Percentiles rank a stretch among this genome's conserved stretches.
phyloP scores from a whole-genome alignment of 2,888 invertebrate genomes.

The Pyralis farinalis region DNA sequence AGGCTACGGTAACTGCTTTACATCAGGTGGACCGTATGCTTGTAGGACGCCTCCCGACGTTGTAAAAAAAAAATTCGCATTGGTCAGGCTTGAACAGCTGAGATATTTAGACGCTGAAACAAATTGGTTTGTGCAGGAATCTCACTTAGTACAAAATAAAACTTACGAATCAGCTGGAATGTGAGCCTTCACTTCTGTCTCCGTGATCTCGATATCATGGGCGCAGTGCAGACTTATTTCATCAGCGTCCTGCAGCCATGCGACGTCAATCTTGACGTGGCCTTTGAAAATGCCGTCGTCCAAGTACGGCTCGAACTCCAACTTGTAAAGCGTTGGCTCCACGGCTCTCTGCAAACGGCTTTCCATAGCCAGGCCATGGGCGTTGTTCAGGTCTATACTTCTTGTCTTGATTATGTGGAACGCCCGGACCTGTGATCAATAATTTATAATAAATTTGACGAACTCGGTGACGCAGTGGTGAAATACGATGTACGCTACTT shows the following conservation, averaged over 20 bases:
- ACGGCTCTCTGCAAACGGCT: slow-evolving; percentile 83
- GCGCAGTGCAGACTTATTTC: slow-evolving; percentile 85
- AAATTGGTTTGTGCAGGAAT: too few species aligned
- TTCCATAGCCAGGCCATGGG: slow-evolving; percentile 83
- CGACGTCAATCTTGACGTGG: slow-evolving; percentile 84
- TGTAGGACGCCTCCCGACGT: too few species aligned
- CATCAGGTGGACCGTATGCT: too few species aligned
- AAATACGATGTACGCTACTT: too few species aligned
- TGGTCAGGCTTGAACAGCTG: too few species aligned
- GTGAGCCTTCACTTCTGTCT: slow-evolving; percentile 63
- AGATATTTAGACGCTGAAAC: too few species aligned
- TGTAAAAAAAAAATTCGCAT: too few species aligned
- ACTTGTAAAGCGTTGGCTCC: slow-evolving; percentile 83
- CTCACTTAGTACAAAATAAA: too few species aligned
- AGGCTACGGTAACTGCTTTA: too few species aligned
- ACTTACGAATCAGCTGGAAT: slow-evolving; percentile 47
- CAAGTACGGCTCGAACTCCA: slow-evolving; percentile 85
- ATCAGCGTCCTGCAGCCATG: slow-evolving; percentile 82
- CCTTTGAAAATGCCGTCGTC: slow-evolving; percentile 85
- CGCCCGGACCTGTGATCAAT: slow-evolving; percentile 28
- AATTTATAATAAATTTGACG: too few species aligned
- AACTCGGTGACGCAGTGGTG: too few species aligned
- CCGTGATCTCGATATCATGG: slow-evolving; percentile 81
- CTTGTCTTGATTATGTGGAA: slow-evolving; percentile 64
- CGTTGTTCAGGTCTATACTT: slow-evolving; percentile 87